A percentile compares a stretch with the other conserved stretches of the same genome.
These are phyloP conservation scores for Clarias pachynema DNA, from an alignment of 2,797 vertebrate genomes.

Conservation along the genomic window DNA sequence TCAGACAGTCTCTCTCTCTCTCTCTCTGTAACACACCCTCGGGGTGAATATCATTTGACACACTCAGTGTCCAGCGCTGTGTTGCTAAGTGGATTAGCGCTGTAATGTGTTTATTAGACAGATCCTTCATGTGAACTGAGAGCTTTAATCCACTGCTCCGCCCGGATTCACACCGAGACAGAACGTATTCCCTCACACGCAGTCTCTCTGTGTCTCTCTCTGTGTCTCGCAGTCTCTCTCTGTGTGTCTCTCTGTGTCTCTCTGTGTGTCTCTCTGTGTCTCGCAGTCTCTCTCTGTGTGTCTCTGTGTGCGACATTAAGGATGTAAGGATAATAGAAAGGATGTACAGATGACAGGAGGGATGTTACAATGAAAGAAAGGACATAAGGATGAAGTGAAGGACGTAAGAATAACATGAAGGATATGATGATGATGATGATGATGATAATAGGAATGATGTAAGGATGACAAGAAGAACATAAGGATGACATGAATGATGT, in stretches of 20 bases:
- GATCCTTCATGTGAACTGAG: slow-evolving; percentile 89
- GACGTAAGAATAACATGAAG: neutral
- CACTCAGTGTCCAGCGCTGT: slow-evolving; percentile 88
- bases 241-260: no score
- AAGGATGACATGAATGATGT: neutral
- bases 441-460: neutral
- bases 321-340: no score
- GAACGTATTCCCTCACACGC: neutral
- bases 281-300: no score
- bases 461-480: neutral
- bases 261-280: no score
- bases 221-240: no score
- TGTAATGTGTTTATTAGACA: slow-evolving; percentile 90
- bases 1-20: neutral
- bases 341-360: neutral
- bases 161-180: slow-evolving; percentile 9
- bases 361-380: neutral
- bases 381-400: neutral
- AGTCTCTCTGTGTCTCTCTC: neutral
- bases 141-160: slow-evolving; percentile 62
- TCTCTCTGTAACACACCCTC: slow-evolving; percentile 62
- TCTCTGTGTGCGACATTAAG: neutral
- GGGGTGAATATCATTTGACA: slow-evolving; percentile 91
- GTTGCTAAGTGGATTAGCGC: slow-evolving; percentile 80
- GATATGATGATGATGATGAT: neutral